Evolutionary conservation across 2,113 vertebrate genomes (phyloP), one percentile per base, ranked within the genome.

Genomic region (Nicator chloris): DNA sequence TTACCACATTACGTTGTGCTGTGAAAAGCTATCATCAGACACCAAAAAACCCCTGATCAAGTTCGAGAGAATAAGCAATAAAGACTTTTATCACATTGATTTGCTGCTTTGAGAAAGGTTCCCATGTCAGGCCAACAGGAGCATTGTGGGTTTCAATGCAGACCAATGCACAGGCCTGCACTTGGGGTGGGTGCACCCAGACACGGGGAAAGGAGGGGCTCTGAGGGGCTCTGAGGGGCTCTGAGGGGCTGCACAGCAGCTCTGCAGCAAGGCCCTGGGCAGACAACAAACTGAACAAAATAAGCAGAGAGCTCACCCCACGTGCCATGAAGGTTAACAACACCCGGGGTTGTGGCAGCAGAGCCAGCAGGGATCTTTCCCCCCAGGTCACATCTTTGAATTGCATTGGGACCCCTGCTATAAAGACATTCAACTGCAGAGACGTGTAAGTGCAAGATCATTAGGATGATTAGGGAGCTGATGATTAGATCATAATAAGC

Each of bases 331-430:
- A 59, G 22, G n/a, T 53, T 54, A 84, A 13, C 28, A 70, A 3
- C 70, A 28, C 4, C 17, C 4, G 0, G 9, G 17, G 11, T 3
- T 47, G n/a, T 4, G 1, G 37, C 1, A 26, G 61, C 70, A 71
- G 2, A 66, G 66, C 57, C 8, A 16, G 27, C 15, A 49, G 20
- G 3, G 21, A 31, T 6, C 45, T 68, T 11, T 49, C 6, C 5
- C n/a, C 42, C 21, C 30, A 19, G 28, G 27, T 64, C 47, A 59
- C 42, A 40, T 30, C 14, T 28, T 31, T 18, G 56, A 39, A n/a
- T 59, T 72, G 47, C 54, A 64, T 2, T 56, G 59, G 23, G 39
- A 82, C 10, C 23, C 30, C 47, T 51, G 70, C 15, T 44, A 23
- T 35, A 20, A 37, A 63, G 33, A 66, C 9, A 54, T 53, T 30